These are phyloP conservation scores for Pollenia griseotomentosa DNA, from an alignment of 2,888 invertebrate species.

Conservation along the genomic window DNA sequence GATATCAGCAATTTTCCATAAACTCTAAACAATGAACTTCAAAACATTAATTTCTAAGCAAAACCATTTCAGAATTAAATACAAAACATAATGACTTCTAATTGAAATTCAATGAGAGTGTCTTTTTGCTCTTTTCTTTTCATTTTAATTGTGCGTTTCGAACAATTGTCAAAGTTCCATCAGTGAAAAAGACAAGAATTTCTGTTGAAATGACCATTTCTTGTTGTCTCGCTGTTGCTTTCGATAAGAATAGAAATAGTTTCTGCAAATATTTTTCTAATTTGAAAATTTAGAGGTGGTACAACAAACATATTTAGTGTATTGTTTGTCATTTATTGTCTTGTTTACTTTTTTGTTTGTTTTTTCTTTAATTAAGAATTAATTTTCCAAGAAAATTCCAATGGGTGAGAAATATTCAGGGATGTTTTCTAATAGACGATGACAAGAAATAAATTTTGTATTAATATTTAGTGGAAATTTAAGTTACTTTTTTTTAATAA, in stretches of 20 bases:
- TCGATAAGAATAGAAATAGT: constrained; percentile 49
- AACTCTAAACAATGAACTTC: not conserved
- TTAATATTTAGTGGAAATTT: not conserved
- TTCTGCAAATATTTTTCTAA: constrained; percentile 9
- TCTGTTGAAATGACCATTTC: constrained; percentile 21
- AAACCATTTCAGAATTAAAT: not conserved
- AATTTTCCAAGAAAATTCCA: not conserved
- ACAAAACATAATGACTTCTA: not conserved
- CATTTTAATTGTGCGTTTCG: constrained; percentile 17
- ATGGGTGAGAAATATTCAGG: not conserved
- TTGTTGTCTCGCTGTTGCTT: not conserved
- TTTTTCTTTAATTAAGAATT: not conserved
- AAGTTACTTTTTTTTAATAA: not conserved
- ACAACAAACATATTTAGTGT: not conserved
- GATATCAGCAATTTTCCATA: too few relatives aligned
- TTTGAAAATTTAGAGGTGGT: constrained; percentile 27
- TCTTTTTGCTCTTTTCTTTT: not conserved
- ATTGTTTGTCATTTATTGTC: constrained; percentile 25
- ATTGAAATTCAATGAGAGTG: constrained; percentile 42
- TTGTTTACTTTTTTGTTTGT: not conserved
- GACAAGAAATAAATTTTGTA: not conserved
- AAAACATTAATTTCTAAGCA: constrained; percentile 1
- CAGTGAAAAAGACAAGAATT: constrained; percentile 37
- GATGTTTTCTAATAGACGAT: not conserved
- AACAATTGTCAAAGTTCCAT: constrained; percentile 42